Percentiles rank a stretch among this genome's conserved stretches.
Conservation (phyloP, 2,113 vertebrate species). For the Speoplatyrhinus poulsoni region DNA sequence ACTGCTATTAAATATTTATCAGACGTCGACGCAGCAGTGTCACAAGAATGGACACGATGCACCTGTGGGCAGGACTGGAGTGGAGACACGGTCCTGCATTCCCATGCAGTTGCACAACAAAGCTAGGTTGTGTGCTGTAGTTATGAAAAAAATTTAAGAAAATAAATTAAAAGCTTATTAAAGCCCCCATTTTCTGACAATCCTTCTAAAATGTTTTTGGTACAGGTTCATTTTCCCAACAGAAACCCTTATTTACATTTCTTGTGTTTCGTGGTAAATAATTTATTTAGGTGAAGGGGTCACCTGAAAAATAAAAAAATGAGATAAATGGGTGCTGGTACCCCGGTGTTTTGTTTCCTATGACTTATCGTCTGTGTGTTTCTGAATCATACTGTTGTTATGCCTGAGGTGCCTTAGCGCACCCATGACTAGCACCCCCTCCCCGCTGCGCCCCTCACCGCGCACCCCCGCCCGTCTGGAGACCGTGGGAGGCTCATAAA, state of each 20-base stretch:
- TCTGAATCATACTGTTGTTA: conserved; percentile 33
- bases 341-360: neutral
- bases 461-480: conserved; percentile 23
- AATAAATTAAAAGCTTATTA: no score
- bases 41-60: neutral
- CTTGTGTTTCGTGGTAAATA: conserved; percentile 1
- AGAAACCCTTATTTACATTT: no score
- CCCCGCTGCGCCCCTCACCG: conserved; percentile 4
- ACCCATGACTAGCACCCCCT: conserved; percentile 30
- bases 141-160: no score
- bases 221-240: no score
- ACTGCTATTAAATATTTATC: neutral
- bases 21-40: neutral
- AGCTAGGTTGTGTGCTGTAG: no score
- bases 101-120: no score
- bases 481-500: conserved; percentile 46
- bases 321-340: conserved; percentile 14
- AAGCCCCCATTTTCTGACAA: no score
- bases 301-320: conserved; percentile 1
- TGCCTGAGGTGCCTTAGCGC: conserved; percentile 11
- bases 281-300: neutral
- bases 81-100: no score
- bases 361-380: conserved; percentile 17
- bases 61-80: neutral
- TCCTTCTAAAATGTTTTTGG: no score